A percentile compares a stretch with the other conserved stretches of the same genome.
Evolutionary conservation across 2,113 vertebrate genomes (phyloP).

Genomic region (Thunnus maccoyii): DNA sequence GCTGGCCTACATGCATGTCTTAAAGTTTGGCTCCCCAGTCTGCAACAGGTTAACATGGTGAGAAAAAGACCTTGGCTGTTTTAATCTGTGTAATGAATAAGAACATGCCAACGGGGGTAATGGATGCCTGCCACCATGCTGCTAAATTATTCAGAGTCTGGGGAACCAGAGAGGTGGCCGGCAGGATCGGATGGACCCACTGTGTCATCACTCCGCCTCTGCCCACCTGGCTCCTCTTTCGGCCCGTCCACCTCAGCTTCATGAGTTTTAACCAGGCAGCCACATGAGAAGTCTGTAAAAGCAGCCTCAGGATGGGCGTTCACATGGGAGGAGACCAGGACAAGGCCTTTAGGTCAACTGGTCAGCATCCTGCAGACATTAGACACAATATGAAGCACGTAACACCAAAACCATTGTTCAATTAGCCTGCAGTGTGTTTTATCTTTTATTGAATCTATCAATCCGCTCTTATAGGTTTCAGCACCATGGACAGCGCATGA

Average conservation of each 20-base stretch:
- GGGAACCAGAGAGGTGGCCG: constrained; percentile 91
- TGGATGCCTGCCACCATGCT: constrained; percentile 92
- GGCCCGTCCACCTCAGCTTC: constrained; percentile 27
- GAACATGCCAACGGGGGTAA: constrained; percentile 92
- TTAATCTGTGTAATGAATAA: constrained; percentile 98
- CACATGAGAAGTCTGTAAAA: constrained; percentile 58
- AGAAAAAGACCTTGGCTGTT: constrained; percentile 76
- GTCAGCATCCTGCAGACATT: constrained; percentile 8
- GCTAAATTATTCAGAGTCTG: constrained; percentile 97
- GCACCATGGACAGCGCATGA: constrained; percentile 30
- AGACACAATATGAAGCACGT: neutral
- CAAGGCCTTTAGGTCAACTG: constrained; percentile 18
- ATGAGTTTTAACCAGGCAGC: constrained; percentile 43
- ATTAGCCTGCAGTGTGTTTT: no score
- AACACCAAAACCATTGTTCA: neutral
- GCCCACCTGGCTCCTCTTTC: constrained; percentile 75
- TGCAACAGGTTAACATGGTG: constrained; percentile 66
- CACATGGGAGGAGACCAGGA: constrained; percentile 18
- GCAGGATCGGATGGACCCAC: constrained; percentile 90
- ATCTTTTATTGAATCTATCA: no score
- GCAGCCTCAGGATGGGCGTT: constrained; percentile 11
- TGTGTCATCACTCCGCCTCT: constrained; percentile 76
- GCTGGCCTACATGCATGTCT: neutral
- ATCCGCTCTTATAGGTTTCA: neutral
- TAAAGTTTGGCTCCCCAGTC: neutral